Conservation (phyloP, 1,140 invertebrate species). For the Anoplolepis gracilipes region DNA sequence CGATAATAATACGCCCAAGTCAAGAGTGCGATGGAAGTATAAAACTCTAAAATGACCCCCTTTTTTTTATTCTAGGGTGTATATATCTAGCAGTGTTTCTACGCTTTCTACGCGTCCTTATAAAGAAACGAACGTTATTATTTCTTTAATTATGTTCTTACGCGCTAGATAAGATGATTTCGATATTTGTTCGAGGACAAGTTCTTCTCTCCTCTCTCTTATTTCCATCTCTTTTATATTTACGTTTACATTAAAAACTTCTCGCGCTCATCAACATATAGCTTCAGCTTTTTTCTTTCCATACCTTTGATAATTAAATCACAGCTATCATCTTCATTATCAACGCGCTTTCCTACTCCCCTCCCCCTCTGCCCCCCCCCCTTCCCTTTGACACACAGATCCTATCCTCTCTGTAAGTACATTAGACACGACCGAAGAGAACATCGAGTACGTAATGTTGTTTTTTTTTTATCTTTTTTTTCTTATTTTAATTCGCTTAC, state of each 20-base stretch:
- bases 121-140: slow-evolving; percentile 68
- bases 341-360: slow-evolving; percentile 16
- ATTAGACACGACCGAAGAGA: slow-evolving; percentile 72
- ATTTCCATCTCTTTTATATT: slow-evolving; percentile 26
- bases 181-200: slow-evolving; percentile 55
- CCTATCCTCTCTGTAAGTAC: slow-evolving; percentile 66
- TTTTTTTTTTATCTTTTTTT: slow-evolving; percentile 7
- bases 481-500: slow-evolving; percentile 69
- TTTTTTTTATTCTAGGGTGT: slow-evolving; percentile 52
- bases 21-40: slow-evolving; percentile 79
- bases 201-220: slow-evolving; percentile 55
- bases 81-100: slow-evolving; percentile 58
- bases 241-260: slow-evolving; percentile 16
- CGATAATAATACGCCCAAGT: slow-evolving; percentile 68
- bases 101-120: slow-evolving; percentile 62
- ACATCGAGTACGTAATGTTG: slow-evolving; percentile 66
- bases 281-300: slow-evolving; percentile 10
- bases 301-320: slow-evolving; percentile 49
- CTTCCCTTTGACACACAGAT: slow-evolving; percentile 42
- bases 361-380: no score
- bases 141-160: slow-evolving; percentile 54
- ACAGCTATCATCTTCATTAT: slow-evolving; percentile 52
- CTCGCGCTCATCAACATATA: slow-evolving; percentile 12
- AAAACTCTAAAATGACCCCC: slow-evolving; percentile 80
- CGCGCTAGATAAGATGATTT: slow-evolving; percentile 64